A percentile compares a stretch with the other conserved stretches of the same genome.
phyloP scores from a whole-genome alignment of 2,797 vertebrate species.

The Sarcoramphus papa region DNA sequence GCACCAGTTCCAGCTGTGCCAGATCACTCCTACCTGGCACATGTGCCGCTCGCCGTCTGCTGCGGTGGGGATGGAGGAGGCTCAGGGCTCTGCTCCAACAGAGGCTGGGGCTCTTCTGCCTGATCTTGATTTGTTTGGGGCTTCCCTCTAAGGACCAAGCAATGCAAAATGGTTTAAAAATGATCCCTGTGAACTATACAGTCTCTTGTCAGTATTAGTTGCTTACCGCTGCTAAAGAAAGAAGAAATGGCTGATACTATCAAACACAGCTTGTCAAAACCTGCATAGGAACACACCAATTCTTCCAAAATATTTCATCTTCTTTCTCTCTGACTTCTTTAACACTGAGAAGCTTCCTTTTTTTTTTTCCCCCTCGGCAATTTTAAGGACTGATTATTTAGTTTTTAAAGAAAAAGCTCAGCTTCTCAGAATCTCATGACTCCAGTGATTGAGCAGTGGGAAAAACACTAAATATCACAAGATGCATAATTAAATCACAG shows the following conservation, averaged over 20 bases:
- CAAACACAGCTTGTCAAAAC: background rate
- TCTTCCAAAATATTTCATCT: background rate
- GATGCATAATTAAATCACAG: conserved; percentile 1
- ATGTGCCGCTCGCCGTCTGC: rapidly evolving
- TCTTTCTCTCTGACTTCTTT: background rate
- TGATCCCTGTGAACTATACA: background rate
- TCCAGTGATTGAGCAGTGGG: background rate
- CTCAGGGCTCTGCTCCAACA: background rate
- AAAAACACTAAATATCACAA: background rate
- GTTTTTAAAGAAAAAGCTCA: background rate
- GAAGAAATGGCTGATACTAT: background rate
- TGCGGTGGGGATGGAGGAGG: background rate
- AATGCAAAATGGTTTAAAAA: background rate
- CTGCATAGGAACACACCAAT: background rate
- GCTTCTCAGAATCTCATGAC: background rate
- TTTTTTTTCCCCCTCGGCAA: background rate
- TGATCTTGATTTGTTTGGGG: background rate
- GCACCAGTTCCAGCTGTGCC: background rate
- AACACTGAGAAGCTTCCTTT: background rate
- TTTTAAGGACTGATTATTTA: background rate
- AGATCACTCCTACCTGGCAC: background rate
- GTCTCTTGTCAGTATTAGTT: background rate
- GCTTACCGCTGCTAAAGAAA: background rate
- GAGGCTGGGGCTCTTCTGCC: background rate
- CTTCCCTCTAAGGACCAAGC: background rate